Percentiles rank a stretch among this genome's conserved stretches.
phyloP scores from a whole-genome alignment of 2,797 vertebrate genomes.

The Pogonophryne albipinna region DNA sequence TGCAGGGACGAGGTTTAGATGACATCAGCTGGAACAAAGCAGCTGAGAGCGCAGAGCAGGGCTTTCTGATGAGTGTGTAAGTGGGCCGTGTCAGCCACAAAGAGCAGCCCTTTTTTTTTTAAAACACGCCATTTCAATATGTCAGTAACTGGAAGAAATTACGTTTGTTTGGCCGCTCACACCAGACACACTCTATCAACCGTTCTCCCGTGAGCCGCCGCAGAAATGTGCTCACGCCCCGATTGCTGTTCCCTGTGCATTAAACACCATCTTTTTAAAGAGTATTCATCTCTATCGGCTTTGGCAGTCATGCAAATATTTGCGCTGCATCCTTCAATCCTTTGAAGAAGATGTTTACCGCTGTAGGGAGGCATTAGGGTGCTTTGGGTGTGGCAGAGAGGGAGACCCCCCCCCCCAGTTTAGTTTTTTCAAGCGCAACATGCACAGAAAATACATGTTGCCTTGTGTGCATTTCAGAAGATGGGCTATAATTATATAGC shows the following conservation, averaged over 20 bases:
- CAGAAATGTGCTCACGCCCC: constrained; percentile 41
- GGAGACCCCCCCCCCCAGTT: not conserved
- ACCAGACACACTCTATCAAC: constrained; percentile 51
- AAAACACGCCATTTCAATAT: constrained; percentile 69
- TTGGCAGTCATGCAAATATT: constrained; percentile 63
- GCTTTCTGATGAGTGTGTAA: constrained; percentile 83
- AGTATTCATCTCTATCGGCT: constrained; percentile 46
- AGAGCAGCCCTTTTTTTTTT: constrained; percentile 35
- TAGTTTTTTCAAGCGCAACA: no score
- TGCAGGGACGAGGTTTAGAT: constrained; percentile 86
- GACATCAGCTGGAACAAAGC: constrained; percentile 90
- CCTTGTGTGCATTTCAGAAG: not conserved
- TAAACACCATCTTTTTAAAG: constrained; percentile 44
- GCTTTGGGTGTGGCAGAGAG: constrained; percentile 43
- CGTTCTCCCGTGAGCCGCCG: constrained; percentile 34
- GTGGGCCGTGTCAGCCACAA: constrained; percentile 82
- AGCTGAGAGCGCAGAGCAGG: constrained; percentile 85
- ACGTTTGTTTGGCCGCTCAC: constrained; percentile 45
- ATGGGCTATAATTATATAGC: no score
- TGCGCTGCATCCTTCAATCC: constrained; percentile 39
- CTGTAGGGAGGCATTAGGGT: constrained; percentile 28
- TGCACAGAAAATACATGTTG: not conserved
- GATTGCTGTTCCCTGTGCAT: constrained; percentile 24
- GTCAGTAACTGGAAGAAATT: constrained; percentile 55
- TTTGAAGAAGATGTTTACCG: constrained; percentile 51